Evolutionary conservation across 2,797 vertebrate genomes (phyloP).

Genomic region (Sphenopsis melanotis): DNA sequence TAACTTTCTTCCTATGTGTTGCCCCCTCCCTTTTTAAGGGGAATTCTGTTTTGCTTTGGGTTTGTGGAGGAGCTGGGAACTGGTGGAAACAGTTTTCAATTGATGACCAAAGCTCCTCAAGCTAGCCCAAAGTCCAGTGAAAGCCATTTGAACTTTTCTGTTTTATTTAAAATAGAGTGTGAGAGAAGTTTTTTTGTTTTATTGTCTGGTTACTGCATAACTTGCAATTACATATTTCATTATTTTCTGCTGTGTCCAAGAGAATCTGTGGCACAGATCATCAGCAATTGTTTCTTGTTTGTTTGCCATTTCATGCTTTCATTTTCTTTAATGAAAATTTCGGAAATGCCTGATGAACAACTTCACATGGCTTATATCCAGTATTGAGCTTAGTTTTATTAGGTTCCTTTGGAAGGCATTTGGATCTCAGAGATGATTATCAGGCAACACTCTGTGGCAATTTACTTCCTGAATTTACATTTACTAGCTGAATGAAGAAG

Average conservation of each 20-base stretch:
- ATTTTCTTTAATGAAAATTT: conserved; percentile 48
- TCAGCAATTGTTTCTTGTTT: not conserved
- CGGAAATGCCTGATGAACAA: not conserved
- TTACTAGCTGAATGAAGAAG: not conserved
- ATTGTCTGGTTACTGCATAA: not conserved
- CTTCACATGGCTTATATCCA: not conserved
- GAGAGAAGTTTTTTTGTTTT: not conserved
- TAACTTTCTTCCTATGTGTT: not conserved
- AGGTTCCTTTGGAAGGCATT: not conserved
- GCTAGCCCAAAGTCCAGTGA: not conserved
- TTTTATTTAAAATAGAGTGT: not conserved
- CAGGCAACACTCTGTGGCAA: not conserved
- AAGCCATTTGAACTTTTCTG: not conserved
- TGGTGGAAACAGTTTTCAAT: not conserved
- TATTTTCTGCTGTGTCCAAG: not conserved
- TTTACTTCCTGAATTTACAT: no score
- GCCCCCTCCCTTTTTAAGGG: no score
- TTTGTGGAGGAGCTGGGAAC: not conserved
- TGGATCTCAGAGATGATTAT: not conserved
- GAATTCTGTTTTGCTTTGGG: not conserved
- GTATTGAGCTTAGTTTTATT: not conserved
- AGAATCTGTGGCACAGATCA: not conserved
- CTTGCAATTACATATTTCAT: not conserved
- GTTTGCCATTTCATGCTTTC: not conserved
- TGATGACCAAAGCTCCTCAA: not conserved